Percentiles rank a stretch among this genome's conserved stretches.
Evolutionary conservation across 2,888 invertebrate genomes (phyloP).

Genomic region (Tetropium fuscum): DNA sequence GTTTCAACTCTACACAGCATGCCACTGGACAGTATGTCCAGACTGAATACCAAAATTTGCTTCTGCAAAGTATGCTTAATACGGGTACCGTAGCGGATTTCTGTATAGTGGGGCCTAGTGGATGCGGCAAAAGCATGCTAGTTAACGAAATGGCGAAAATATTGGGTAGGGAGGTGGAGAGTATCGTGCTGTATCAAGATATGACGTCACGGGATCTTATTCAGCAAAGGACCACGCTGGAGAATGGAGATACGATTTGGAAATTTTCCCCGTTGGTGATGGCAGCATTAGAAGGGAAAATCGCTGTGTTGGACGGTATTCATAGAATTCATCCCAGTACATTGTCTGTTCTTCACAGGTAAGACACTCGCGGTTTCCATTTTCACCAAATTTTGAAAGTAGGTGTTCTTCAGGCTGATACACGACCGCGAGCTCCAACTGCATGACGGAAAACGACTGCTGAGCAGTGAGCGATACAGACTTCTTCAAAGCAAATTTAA

Average conservation of each 20-base stretch:
- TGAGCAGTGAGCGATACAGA: slow-evolving; percentile 84
- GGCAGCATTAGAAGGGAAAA: slow-evolving; percentile 86
- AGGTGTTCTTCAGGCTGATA: slow-evolving; percentile 73
- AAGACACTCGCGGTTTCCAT: background rate
- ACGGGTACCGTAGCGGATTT: slow-evolving; percentile 86
- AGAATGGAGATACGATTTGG: slow-evolving; percentile 96
- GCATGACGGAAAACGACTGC: slow-evolving; percentile 88
- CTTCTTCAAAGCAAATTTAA: slow-evolving; percentile 72
- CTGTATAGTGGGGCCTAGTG: slow-evolving; percentile 89
- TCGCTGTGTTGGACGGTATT: slow-evolving; percentile 89
- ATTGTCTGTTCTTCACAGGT: slow-evolving; percentile 90
- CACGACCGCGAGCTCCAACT: slow-evolving; percentile 94
- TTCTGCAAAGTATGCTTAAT: slow-evolving; percentile 82
- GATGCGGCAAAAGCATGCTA: slow-evolving; percentile 92
- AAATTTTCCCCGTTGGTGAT: slow-evolving; percentile 87
- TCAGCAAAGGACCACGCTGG: slow-evolving; percentile 90
- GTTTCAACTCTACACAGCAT: background rate
- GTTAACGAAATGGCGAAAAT: slow-evolving; percentile 81
- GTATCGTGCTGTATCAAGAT: too few relatives aligned
- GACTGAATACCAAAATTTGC: slow-evolving; percentile 82
- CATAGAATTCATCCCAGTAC: slow-evolving; percentile 94
- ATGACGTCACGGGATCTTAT: slow-evolving; percentile 94
- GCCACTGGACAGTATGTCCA: slow-evolving; percentile 69
- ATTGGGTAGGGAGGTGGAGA: too few relatives aligned
- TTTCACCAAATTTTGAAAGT: background rate